phyloP scores from a whole-genome alignment of 2,888 invertebrate genomes.

The Zygogramma bicolorata region DNA sequence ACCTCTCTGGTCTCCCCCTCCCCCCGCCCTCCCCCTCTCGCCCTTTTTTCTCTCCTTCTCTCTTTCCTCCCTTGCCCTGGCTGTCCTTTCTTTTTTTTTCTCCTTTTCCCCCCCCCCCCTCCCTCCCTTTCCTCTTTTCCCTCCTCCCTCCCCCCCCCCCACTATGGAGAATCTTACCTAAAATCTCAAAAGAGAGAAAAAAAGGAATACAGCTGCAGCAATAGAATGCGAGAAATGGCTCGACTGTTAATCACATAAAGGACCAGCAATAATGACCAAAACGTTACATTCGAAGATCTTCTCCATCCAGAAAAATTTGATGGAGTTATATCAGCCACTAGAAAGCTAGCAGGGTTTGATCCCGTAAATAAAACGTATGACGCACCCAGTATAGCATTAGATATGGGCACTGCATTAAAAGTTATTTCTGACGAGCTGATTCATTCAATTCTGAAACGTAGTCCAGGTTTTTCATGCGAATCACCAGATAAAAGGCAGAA shows the following conservation, averaged over 20 bases:
- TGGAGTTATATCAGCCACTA: constrained; percentile 17
- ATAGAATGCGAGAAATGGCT: constrained; percentile 31
- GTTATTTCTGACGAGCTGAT: constrained; percentile 29
- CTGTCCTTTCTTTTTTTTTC: no score
- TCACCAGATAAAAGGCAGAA: neutral
- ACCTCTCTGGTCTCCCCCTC: no score
- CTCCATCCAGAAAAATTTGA: constrained; percentile 18
- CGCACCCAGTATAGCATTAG: constrained; percentile 31
- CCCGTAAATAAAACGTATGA: constrained; percentile 20
- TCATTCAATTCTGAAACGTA: constrained; percentile 30
- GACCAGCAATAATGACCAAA: constrained; percentile 16
- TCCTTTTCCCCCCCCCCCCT: no score
- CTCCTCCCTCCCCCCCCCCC: no score
- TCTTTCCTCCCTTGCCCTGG: no score
- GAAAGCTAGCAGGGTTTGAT: constrained; percentile 28
- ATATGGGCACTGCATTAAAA: constrained; percentile 29
- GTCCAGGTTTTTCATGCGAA: constrained; percentile 29
- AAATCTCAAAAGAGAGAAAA: constrained; percentile 35
- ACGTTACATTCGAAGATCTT: constrained; percentile 14
- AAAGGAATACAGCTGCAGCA: constrained; percentile 31
- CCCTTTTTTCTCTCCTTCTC: no score
- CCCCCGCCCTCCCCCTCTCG: no score
- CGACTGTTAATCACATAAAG: constrained; percentile 28
- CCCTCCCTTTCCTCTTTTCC: no score
- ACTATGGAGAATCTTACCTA: constrained; percentile 37